Evolutionary conservation across 2,888 invertebrate species (phyloP).

Genomic region (Cephus rjabovi): DNA sequence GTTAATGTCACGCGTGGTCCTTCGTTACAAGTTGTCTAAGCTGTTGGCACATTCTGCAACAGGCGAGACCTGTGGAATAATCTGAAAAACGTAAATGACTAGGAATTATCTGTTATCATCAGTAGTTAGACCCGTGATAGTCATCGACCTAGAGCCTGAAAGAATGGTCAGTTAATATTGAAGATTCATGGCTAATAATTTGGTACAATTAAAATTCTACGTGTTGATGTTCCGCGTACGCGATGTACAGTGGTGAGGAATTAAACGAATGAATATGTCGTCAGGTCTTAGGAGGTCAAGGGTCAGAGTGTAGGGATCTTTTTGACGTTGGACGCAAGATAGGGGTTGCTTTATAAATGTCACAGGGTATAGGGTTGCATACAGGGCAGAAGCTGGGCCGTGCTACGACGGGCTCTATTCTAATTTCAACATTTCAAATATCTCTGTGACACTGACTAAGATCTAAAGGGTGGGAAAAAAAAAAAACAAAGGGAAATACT

Average conservation of each 20-base stretch:
- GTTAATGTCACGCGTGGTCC: not conserved
- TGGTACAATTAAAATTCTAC: not conserved
- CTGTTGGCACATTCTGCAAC: not conserved
- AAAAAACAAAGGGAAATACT: not conserved
- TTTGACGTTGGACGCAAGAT: not conserved
- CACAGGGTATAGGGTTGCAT: not conserved
- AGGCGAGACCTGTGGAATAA: not conserved
- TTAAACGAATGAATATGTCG: not conserved
- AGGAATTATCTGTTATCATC: not conserved
- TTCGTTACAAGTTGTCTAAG: not conserved
- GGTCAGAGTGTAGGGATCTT: not conserved
- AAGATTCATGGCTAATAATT: not conserved
- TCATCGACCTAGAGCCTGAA: not conserved
- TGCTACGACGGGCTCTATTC: conserved; percentile 3
- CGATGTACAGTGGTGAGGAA: not conserved
- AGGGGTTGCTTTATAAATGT: not conserved
- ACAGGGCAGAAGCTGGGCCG: conserved; percentile 12
- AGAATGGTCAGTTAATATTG: not conserved
- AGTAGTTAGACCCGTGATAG: not conserved
- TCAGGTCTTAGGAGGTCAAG: not conserved
- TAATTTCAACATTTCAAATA: not conserved
- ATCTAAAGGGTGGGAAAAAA: not conserved
- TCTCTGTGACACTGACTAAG: conserved; percentile 6
- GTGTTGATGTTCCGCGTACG: not conserved
- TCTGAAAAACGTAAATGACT: not conserved